Evolutionary conservation across 2,888 invertebrate species (phyloP), one percentile per base, ranked within the genome.

Genomic region (Cerastis leucographa): DNA sequence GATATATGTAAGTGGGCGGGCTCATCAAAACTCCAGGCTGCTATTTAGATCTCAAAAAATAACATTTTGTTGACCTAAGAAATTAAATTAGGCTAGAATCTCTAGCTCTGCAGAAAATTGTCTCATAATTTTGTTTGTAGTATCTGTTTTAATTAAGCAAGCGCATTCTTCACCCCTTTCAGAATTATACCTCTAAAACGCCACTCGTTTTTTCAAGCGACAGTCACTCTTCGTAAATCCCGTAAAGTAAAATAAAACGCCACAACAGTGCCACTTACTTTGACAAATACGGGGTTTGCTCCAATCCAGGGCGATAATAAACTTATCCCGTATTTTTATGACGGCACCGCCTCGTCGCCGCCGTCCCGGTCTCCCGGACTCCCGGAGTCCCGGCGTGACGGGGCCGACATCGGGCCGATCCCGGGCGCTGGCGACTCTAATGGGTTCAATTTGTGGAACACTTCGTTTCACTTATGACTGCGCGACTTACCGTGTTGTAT

Each of bases 291-390:
- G 85, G 82, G 56, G 61, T 71, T 83, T 75, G 82, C 82, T 81
- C 71, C 83, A 83, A 83, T 83, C 85, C 85, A 82, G 25, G 65
- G 82, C 82, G 85, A 83, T 85, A 83, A 83, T 83, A 83, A 83
- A 83, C 85, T 72, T 83, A 81, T 81, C 76, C 76, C 82, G 76
- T 72, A 85, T 75, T 83, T 85, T 83, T 83, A 85, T 82, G 82
- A 85, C 59, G 80, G 85, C 64, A 59, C 71, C 81, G 74, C 74
- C 61, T 85, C 71, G 81, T 70, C 64, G 69, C 61, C 67, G 40
- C 61, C 67, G 40, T 84, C 71, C 76, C 81, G 62, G 74, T 19
- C 35, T 35, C 35, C 51, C 59, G n/a, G 64, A 42, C 14, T 64
- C 64, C n/a, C n/a, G 42, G 4, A n/a, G n/a, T 42, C n/a, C 64